Base-by-base conservation (phyloP, 37 sponge, comb jelly and placozoan genomes). In the Hexactinellida sp. region DNA sequence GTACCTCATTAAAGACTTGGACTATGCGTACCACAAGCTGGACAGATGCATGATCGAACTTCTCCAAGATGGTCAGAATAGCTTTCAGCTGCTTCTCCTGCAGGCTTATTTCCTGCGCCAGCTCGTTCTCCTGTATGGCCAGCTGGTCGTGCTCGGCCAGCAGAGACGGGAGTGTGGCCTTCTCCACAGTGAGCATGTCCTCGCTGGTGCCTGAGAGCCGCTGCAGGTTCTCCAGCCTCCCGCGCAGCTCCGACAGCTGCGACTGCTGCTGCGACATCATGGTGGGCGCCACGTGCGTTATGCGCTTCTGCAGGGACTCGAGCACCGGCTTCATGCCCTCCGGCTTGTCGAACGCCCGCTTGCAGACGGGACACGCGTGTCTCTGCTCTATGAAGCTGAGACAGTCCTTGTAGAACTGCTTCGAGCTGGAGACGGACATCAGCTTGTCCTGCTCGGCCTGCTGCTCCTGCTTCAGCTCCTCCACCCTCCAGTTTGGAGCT, bases 31-130 rank as follows among this genome's bases (percentile, higher is more conserved):
- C 34, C 21, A 63, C 3, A 63, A 10, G 21, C 76, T 63, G 13
- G 76, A 63, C 88, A 92, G 99, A 39, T 96, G 96, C 76, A 93
- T 98, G 82, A 95, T 95, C n/a, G n/a, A 63, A 21, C 76, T n/a
- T 63, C 25, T 63, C 76, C 32, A 63, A 23, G 21, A 10, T 1
- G 13, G 3, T n/a, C 13, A 21, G 76, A 63, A 7, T 21, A 63
- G 21, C 5, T n/a, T 91, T 89, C 19, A 87, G 83, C 38, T 91
- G 82, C 38, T 90, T 86, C 83, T 85, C 86, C 24, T 91, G 88
- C 36, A 36, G 9, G 0, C 76, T 37, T 0, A 54, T 90, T 52
- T 88, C 87, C 36, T 87, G 82, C 30, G 91, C 88, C 36, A 94
- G 24, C 1, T 87, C 84, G 0, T 83, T 89, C 88, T 84, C 89